Evolutionary conservation across 2,797 vertebrate genomes (phyloP).

Genomic region (Propithecus perrieri): DNA sequence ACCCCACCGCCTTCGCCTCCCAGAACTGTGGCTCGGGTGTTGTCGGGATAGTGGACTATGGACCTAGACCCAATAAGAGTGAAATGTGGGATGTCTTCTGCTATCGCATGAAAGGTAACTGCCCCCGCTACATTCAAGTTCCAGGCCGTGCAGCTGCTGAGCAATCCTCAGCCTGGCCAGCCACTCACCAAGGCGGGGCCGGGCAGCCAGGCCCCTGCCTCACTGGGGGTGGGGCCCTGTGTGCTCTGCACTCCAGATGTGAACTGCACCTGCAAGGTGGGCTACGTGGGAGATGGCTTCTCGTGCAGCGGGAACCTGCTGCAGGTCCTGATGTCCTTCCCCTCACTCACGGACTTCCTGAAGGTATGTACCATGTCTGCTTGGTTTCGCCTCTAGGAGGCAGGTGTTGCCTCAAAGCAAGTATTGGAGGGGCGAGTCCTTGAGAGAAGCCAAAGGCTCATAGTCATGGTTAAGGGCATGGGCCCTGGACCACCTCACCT

Average conservation of each 20-base stretch:
- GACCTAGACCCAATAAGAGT: conserved; percentile 87
- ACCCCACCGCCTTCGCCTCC: conserved; percentile 92
- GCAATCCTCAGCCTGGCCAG: neutral
- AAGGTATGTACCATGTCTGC: conserved; percentile 83
- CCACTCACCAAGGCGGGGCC: rapidly evolving
- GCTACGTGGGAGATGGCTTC: conserved; percentile 93
- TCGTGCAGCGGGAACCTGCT: conserved; percentile 93
- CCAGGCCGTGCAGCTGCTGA: rapidly evolving
- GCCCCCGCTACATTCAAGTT: neutral
- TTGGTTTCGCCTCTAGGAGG: neutral
- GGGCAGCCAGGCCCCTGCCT: neutral
- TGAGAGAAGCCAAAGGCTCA: neutral
- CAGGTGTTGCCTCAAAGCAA: neutral
- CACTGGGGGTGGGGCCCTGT: neutral
- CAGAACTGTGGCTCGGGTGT: conserved; percentile 91
- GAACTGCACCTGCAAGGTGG: conserved; percentile 91
- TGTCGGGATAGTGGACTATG: conserved; percentile 95
- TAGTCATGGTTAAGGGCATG: rapidly evolving
- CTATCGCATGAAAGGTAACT: conserved; percentile 93
- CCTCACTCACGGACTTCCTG: conserved; percentile 92
- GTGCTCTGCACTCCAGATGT: conserved; percentile 88
- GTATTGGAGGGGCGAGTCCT: neutral
- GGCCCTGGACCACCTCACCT: neutral
- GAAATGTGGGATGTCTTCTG: conserved; percentile 97
- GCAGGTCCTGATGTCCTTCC: conserved; percentile 90